Conservation (phyloP, 1,140 invertebrate genomes). For the Radopholus similis region DNA sequence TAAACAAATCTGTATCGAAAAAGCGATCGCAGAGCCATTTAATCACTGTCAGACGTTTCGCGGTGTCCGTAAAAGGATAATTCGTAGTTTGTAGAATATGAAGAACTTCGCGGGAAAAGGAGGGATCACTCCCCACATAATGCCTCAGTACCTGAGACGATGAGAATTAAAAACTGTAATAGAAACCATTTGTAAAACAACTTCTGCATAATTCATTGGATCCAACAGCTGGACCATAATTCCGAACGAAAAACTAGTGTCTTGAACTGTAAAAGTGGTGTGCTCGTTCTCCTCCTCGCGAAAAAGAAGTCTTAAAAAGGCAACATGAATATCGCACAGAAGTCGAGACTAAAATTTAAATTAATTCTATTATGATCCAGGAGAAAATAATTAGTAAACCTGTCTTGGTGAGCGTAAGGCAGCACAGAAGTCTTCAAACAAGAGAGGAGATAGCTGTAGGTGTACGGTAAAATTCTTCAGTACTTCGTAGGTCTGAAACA, state of each 20-base stretch:
- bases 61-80: constrained; percentile 41
- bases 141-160: constrained; percentile 35
- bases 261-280: constrained; percentile 36
- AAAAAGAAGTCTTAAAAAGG: constrained; percentile 39
- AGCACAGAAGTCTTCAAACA: constrained; percentile 48
- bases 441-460: constrained; percentile 43
- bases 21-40: constrained; percentile 44
- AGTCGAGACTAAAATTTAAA: constrained; percentile 25
- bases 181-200: constrained; percentile 13
- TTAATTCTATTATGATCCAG: neutral
- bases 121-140: constrained; percentile 42
- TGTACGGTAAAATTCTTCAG: constrained; percentile 20
- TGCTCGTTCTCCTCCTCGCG: constrained; percentile 48
- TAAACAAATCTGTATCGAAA: constrained; percentile 29
- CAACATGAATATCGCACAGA: constrained; percentile 44
- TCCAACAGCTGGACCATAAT: constrained; percentile 42
- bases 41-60: constrained; percentile 36
- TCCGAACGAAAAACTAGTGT: constrained; percentile 41
- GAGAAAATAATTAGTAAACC: neutral
- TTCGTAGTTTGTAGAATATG: constrained; percentile 17
- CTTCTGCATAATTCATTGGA: constrained; percentile 43
- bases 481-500: constrained; percentile 44
- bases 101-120: constrained; percentile 30
- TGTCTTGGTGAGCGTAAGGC: constrained; percentile 25
- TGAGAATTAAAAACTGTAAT: constrained; percentile 11